Base-by-base conservation (phyloP, 2,113 vertebrate species). In the Xyliphius kryptos region DNA sequence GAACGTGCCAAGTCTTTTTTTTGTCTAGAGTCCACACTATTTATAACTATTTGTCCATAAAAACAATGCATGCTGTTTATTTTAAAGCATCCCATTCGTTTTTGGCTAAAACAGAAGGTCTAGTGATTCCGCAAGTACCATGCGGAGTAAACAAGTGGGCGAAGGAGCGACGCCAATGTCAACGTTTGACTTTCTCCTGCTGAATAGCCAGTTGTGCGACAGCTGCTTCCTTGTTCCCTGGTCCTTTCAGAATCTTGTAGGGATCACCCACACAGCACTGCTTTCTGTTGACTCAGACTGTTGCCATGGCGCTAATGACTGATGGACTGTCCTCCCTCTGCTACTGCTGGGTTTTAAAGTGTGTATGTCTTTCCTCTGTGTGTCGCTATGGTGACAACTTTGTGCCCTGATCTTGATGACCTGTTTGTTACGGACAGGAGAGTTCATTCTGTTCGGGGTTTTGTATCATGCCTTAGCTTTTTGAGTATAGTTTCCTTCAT, bases 241-340 rank as follows among this genome's bases (percentile, higher is more conserved):
- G 20, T 16, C 41, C 47, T 50, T 63, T 50, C 36, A 54, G 37
- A 20, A 67, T 22, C 56, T 65, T 61, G 36, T 6, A 17, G 58
- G 60, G 63, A 65, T 70, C 64, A 22, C 47, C 60, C 56, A 53
- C 22, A 55, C 26, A 55, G 17, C 21, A 51, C 61, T 20, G 47
- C 21, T 57, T 62, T 56, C 55, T 69, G 68, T 75, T 70, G 68
- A 65, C 36, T 64, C 53, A 55, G 26, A 58, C 44, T 63, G 69
- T 78, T 78, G 56, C 76, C 67, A 72, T 74, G 69, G 72, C 55
- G 63, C 40, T 67, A 15, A 22, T 71, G 58, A 26, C 13, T 40
- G 17, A 54, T 41, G 48, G 60, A 55, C 65, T 68, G 48, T 26
- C 26, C 51, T 50, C 61, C 40, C 61, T 49, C 52, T 38, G 51